A percentile compares a stretch with the other conserved stretches of the same genome.
Conservation (phyloP, 2,113 vertebrate species). For the Tichodroma muraria region DNA sequence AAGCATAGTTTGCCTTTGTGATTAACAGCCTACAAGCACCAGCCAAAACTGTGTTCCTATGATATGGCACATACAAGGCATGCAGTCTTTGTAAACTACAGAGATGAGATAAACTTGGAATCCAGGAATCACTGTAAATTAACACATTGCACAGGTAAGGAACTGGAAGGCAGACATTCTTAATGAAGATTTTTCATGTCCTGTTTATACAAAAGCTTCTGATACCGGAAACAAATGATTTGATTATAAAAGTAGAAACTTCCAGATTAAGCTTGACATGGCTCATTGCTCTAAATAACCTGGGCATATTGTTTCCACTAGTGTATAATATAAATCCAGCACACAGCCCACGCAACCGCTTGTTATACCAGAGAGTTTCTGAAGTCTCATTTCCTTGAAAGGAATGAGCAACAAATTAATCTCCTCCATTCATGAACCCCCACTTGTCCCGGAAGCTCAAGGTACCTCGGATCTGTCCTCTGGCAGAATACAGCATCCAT, state of each 20-base stretch:
- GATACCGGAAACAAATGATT: neutral
- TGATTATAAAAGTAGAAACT: neutral
- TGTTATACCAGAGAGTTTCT: neutral
- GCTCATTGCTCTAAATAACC: neutral
- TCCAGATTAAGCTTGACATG: neutral
- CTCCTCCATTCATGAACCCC: neutral
- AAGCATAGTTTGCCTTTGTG: neutral
- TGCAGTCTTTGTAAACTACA: neutral
- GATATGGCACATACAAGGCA: neutral
- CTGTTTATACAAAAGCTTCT: neutral
- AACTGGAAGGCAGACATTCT: neutral
- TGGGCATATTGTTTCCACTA: neutral
- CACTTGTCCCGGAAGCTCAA: neutral
- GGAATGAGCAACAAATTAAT: neutral
- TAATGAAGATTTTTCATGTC: neutral
- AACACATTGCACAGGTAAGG: neutral
- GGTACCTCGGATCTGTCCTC: neutral
- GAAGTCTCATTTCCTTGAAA: neutral
- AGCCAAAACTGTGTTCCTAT: neutral
- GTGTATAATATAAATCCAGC: neutral
- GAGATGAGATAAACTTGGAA: neutral
- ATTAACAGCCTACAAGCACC: neutral
- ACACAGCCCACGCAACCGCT: neutral
- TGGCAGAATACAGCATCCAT: neutral
- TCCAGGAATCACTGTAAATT: neutral